Evolutionary conservation across 2,113 vertebrate species (phyloP), one percentile per base, ranked within the genome.

Genomic region (Pygoscelis adeliae): DNA sequence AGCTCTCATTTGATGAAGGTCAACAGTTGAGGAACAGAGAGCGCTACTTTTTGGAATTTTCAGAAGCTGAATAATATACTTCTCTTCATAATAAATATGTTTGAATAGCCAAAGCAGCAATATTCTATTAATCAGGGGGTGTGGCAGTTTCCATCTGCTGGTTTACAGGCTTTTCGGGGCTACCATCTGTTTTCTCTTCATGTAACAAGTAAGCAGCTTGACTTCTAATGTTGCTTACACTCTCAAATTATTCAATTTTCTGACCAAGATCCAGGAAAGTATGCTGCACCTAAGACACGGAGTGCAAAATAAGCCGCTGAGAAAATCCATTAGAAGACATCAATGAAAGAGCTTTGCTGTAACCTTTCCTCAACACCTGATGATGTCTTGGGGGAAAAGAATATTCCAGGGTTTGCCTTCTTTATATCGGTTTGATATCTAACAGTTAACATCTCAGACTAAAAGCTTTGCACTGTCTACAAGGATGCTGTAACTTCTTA

Each of bases 111-210:
- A 94, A 90, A 93, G 67, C 38, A 86, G 92, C 53, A 93, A 83
- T 42, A 94, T 32, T 83, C 76, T 69, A 62, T 91, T 61, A 72
- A 95, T 92, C 72, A 89, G 86, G 78, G 61, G 91, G 89, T 36
- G 94, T 93, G 95, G 86, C 94, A 97, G 86, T 44, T 96, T 89
- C 96, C 90, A 96, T 97, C 96, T 97, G 97, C 72, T 87, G 81
- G 74, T 96, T 95, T 92, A 91, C 92, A 96, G 89, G 83, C 91
- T 96, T 96, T 89, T 87, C 71, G 15, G 59, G 38, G 79, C 85
- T 94, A 77, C 96, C 97, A 97, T 97, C 95, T 97, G 95, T 93
- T 95, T 96, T 89, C 52, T 80, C 30, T 85, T 92, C 26, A 25
- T 52, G 14, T 71, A 92, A 88, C 21, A 90, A 95, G 71, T 6